Conservation (phyloP, 2,888 invertebrate species). For the Latheticus oryzae region DNA sequence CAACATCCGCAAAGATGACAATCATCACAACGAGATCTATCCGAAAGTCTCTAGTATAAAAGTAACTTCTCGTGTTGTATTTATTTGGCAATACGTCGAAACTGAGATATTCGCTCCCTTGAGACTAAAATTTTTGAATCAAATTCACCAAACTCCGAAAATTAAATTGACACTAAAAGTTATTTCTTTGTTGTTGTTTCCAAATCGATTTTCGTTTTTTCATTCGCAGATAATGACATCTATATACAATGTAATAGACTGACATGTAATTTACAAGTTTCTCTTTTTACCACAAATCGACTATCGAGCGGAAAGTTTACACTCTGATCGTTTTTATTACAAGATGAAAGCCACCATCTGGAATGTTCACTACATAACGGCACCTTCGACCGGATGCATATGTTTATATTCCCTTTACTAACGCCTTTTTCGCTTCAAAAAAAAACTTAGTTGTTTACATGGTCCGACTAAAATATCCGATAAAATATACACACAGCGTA, state of each 20-base stretch:
- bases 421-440: constrained; percentile 40
- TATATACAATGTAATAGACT: constrained; percentile 18
- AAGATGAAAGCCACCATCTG: constrained; percentile 40
- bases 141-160: too few relatives aligned
- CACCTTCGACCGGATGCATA: constrained; percentile 40
- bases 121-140: too few relatives aligned
- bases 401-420: constrained; percentile 36
- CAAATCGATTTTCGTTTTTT: too few relatives aligned
- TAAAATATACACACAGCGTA: constrained; percentile 1
- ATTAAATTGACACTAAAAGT: too few relatives aligned
- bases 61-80: too few relatives aligned
- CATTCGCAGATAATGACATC: background rate
- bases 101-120: too few relatives aligned
- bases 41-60: too few relatives aligned
- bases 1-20: too few relatives aligned
- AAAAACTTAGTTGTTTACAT: constrained; percentile 34
- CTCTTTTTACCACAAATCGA: constrained; percentile 19
- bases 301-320: constrained; percentile 25
- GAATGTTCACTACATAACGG: constrained; percentile 24
- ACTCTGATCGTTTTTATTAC: constrained; percentile 28
- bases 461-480: constrained; percentile 9
- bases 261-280: constrained; percentile 13
- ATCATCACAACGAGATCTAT: too few relatives aligned
- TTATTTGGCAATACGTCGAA: too few relatives aligned
- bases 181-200: too few relatives aligned